Percentiles rank a stretch among this genome's conserved stretches.
Evolutionary conservation across 2,888 invertebrate genomes (phyloP).

Genomic region (Hipparchia sbordonii): DNA sequence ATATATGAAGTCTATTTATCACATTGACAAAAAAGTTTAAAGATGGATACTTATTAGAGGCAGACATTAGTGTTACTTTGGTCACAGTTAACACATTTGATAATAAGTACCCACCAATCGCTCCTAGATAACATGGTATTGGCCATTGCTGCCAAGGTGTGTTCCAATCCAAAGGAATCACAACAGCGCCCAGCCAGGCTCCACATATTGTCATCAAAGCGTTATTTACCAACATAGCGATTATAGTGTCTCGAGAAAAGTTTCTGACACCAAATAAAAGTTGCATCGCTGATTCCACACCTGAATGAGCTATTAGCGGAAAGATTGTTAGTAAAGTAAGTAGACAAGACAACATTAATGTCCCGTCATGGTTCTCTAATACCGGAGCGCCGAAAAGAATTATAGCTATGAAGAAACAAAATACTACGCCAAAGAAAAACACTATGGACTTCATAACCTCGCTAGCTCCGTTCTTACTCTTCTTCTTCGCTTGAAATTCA

Average conservation of each 20-base stretch:
- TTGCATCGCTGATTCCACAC: slow-evolving; percentile 81
- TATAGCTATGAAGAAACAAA: slow-evolving; percentile 83
- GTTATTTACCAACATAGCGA: slow-evolving; percentile 82
- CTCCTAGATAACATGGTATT: slow-evolving; percentile 87
- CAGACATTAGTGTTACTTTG: slow-evolving; percentile 65
- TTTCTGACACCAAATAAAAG: slow-evolving; percentile 79
- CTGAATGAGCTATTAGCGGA: slow-evolving; percentile 84
- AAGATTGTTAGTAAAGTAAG: slow-evolving; percentile 84
- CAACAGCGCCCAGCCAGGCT: slow-evolving; percentile 92
- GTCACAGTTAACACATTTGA: slow-evolving; percentile 81
- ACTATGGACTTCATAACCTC: slow-evolving; percentile 78
- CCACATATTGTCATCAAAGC: slow-evolving; percentile 86
- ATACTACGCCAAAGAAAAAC: slow-evolving; percentile 70
- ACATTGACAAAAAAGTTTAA: slow-evolving; percentile 60
- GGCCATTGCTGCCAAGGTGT: slow-evolving; percentile 94
- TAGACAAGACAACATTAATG: slow-evolving; percentile 85
- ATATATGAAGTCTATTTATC: slow-evolving; percentile 57
- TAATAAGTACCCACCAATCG: slow-evolving; percentile 83
- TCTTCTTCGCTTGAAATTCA: slow-evolving; percentile 66
- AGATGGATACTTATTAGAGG: slow-evolving; percentile 65
- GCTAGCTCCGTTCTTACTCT: slow-evolving; percentile 68
- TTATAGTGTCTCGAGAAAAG: slow-evolving; percentile 76
- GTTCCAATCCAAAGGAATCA: slow-evolving; percentile 96
- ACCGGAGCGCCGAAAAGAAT: slow-evolving; percentile 88
- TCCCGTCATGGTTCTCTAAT: slow-evolving; percentile 85